Evolutionary conservation across 2,113 vertebrate genomes (phyloP), one percentile per base, ranked within the genome.

Genomic region (Sakesphorus luctuosus): DNA sequence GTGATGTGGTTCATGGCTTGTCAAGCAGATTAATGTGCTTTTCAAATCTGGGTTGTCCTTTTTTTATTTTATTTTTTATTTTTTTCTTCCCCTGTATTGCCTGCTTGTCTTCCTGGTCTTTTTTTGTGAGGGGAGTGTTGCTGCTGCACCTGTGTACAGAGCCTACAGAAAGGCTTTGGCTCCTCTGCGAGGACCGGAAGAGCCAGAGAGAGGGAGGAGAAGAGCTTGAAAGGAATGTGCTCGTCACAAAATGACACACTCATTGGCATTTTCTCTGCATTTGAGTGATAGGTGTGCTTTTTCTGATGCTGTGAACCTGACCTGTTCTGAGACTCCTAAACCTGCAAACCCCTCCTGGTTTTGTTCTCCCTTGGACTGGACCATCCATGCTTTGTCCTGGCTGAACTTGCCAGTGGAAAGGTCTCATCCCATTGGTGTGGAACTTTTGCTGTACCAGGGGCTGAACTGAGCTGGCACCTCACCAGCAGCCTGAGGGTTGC

Each of bases 21-120:
- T 96, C 84, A 94, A 95, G 93, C 95, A 97, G 96, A 98, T 98
- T 97, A 97, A 87, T 96, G 56, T 87, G 91, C 92, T 97, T 97
- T 97, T 97, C 84, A 97, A 94, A 89, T 83, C 88, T 93, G 73
- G 11, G 4, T 18, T 72, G 79, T 19, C 43, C 21, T 79, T 61
- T 61, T 72, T 62, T 23, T 14, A 78, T 20, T 9, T 46, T 76
- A 68, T 21, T 11, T 53, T 77, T 12, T 47, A 43, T 6, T 43
- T 43, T 43, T 43, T 43, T 25, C 23, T 88, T 93, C 49, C 36
- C 40, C 47, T 79, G 3, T 75, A 76, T 59, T 5, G 25, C 63
- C 35, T 80, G 46, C 50, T 76, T 93, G 61, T 89, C 40, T 82
- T 91, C 80, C 56, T 84, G 49, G 55, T 35, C 29, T 65, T 84